phyloP scores from a whole-genome alignment of 1,140 invertebrate genomes.

The Hypothenemus hampei region DNA sequence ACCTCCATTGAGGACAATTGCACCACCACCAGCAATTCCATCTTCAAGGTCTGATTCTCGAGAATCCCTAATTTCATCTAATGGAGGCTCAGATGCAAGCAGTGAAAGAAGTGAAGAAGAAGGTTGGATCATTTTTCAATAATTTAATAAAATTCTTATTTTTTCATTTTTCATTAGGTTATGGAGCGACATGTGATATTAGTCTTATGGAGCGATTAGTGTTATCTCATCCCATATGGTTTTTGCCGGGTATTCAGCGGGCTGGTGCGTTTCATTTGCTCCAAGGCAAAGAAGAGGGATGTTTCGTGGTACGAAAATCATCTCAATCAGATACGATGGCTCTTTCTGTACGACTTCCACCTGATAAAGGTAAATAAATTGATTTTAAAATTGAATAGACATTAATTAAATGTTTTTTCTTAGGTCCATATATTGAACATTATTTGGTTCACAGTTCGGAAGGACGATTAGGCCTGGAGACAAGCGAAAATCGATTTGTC shows the following conservation, averaged over 20 bases:
- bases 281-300: constrained; percentile 89
- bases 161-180: constrained; percentile 34
- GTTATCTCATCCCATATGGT: constrained; percentile 92
- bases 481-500: constrained; percentile 86
- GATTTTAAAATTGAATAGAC: background rate
- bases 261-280: constrained; percentile 88
- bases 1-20: constrained; percentile 25
- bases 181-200: constrained; percentile 65
- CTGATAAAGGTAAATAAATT: constrained; percentile 56
- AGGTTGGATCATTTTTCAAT: constrained; percentile 26
- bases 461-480: constrained; percentile 80
- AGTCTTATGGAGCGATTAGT: constrained; percentile 80
- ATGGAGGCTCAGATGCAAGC: constrained; percentile 40
- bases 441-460: constrained; percentile 86
- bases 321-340: constrained; percentile 92
- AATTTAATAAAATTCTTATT: background rate
- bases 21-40: constrained; percentile 30
- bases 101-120: constrained; percentile 40
- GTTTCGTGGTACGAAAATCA: constrained; percentile 88
- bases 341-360: constrained; percentile 82
- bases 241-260: constrained; percentile 86
- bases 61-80: constrained; percentile 41
- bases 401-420: background rate
- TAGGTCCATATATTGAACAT: constrained; percentile 87
- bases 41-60: constrained; percentile 39